Base-by-base conservation (phyloP, 2,113 vertebrate species). In the Sinocyclocheilus anophthalmus region DNA sequence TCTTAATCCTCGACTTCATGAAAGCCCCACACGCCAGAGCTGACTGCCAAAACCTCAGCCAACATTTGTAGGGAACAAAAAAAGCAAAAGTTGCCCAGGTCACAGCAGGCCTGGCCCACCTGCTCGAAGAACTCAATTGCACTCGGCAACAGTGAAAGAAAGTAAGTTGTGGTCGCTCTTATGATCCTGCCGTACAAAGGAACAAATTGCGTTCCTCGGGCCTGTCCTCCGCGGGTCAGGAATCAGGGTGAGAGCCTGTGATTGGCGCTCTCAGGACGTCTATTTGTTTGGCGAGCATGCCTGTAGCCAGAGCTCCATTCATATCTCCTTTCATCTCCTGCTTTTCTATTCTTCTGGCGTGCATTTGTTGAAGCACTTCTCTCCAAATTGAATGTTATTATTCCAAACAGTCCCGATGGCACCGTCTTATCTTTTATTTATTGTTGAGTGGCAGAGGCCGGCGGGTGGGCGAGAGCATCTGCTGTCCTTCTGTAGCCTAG, bases 241-340 rank as follows among this genome's bases (percentile, higher is more conserved):
- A 87, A 90, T 77, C 76, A 50, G 76, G 65, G 53, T 61, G 61
- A 78, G 84, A 85, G 80, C 63, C 70, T 26, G 39, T 80, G 61
- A 84, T 81, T 83, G 14, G 81, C 30, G 16, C 67, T n/a, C 53
- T 69, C 76, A 61, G 30, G 63, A 26, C 76, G 22, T 81, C 81
- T 69, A 84, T 84, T 88, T 89, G 88, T 65, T 86, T 86, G 67
- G 81, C 45, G 42, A 84, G 85, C 84, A 87, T 73, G 79, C 76
- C 63, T 50, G 33, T 76, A 39, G n/a, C 57, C 59, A 0, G 26
- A 86, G 50, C 3, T 76, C 77, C 20, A 81, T 84, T 24, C 77
- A 24, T 59, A 26, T 18, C 59, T 39, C 91, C 94, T 95, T 95
- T 95, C 93, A 95, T 95, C 95, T 94, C 87, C 88, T 91, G 91